Evolutionary conservation across 2,888 invertebrate genomes (phyloP).

Genomic region (Alentia gelatinosa): DNA sequence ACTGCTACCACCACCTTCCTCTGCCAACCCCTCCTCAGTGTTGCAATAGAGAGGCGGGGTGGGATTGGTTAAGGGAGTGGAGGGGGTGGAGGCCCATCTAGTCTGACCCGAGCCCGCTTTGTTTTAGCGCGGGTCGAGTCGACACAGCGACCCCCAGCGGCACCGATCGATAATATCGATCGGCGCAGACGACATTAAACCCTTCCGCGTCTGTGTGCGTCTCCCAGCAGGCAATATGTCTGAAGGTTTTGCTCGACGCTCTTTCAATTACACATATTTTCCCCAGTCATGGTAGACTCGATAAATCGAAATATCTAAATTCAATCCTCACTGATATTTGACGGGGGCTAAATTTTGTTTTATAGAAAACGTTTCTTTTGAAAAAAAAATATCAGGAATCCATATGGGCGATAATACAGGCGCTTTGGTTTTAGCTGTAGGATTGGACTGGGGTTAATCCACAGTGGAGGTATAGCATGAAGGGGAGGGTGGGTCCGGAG

Average conservation of each 20-base stretch:
- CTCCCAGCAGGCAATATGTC: not conserved
- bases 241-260: not conserved
- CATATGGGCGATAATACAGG: not conserved
- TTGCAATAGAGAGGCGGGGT: not conserved
- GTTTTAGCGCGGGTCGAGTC: conserved; percentile 52
- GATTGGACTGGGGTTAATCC: conserved; percentile 7
- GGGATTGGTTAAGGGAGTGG: not conserved
- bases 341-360: too few relatives aligned
- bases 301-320: too few relatives aligned
- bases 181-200: conserved; percentile 33
- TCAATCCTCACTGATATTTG: too few relatives aligned
- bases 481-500: too few relatives aligned
- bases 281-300: too few relatives aligned
- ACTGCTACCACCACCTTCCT: not conserved
- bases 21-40: not conserved
- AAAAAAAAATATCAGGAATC: too few relatives aligned
- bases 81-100: not conserved
- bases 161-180: conserved; percentile 44
- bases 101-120: conserved; percentile 36
- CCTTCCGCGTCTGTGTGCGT: not conserved
- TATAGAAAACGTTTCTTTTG: too few relatives aligned
- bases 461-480: not conserved
- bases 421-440: not conserved
- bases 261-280: not conserved
- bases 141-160: conserved; percentile 51